Base-by-base conservation (phyloP, 2,888 invertebrate genomes). In the Lordiphosa andalusiaca region DNA sequence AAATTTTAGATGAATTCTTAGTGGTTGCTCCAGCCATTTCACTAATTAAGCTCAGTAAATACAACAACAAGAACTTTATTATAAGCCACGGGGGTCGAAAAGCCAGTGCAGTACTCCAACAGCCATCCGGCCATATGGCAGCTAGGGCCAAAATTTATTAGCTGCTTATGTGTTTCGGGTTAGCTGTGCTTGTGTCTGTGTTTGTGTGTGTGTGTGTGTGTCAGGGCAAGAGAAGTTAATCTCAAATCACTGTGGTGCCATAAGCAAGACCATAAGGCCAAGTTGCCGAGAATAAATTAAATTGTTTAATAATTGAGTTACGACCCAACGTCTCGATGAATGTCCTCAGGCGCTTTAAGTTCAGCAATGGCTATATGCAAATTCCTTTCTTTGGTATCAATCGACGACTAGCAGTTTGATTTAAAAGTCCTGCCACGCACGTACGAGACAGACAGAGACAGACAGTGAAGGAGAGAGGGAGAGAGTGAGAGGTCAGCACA, bases 291-390 rank as follows among this genome's bases (percentile, higher is more conserved):
- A 66, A 33, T 61, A 67, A 74, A 65, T 72, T 67, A 69, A 72
- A 82, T 74, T 65, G 77, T 61, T 77, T 54, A 69, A 80, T 80
- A 80, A 80, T 77, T 83, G 72, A 80, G 83, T 80, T 80, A 73
- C 61, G 30, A 30, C 9, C 30, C 30, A 30, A 30, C 9, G 21
- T 56, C 61, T 59, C 30, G 41, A 10, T 21, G n/a, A 39, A 30
- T 23, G 60, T 53, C 50, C 74, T 67, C 25, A 60, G 60, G 68
- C 53, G 56, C 51, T 77, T 77, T 74, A 77, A 81, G 75, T 50
- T 44, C 39, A 44, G 35, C 47, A n/a, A 10, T 19, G 33, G 40
- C 23, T 54, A 21, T 53, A 67, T 69, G 68, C 53, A 61, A 64
- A 68, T 65, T 61, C 21, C 33, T 36, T 51, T 30, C 48, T 39